Conservation (phyloP, 2,888 invertebrate genomes). For the Oscheius sp. region DNA sequence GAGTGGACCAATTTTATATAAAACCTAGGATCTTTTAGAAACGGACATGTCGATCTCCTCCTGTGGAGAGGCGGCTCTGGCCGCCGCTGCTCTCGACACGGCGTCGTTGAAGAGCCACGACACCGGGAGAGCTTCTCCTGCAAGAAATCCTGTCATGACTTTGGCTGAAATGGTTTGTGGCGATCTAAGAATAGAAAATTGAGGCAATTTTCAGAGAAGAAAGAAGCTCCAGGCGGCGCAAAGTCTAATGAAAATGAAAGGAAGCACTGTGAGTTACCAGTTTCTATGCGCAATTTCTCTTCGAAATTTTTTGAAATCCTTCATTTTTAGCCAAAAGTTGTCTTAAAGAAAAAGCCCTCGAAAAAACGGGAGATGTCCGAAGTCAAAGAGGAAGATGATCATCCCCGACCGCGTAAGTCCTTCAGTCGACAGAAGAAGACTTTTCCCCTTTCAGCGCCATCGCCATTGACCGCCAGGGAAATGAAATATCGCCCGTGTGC, state of each 20-base stretch:
- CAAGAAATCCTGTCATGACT: neutral
- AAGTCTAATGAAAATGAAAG: neutral
- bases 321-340: conserved; percentile 20
- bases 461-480: conserved; percentile 48
- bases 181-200: neutral
- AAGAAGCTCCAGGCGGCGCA: conserved; percentile 7
- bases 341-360: neutral
- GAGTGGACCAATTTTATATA: neutral
- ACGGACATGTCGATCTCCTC: conserved; percentile 34
- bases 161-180: conserved; percentile 26
- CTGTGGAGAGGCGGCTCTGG: conserved; percentile 32
- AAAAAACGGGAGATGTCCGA: conserved; percentile 32
- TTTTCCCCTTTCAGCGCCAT: conserved; percentile 41
- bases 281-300: neutral
- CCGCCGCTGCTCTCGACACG: conserved; percentile 24
- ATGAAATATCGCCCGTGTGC: conserved; percentile 54
- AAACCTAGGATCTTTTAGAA: neutral
- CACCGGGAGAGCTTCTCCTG: conserved; percentile 14
- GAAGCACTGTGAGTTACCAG: neutral
- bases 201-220: neutral
- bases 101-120: conserved; percentile 30
- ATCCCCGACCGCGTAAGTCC: conserved; percentile 9
- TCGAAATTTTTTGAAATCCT: neutral
- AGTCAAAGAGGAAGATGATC: conserved; percentile 11
- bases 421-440: too few species aligned